Evolutionary conservation across 2,113 vertebrate genomes (phyloP).

Genomic region (Onychostruthus taczanowskii): DNA sequence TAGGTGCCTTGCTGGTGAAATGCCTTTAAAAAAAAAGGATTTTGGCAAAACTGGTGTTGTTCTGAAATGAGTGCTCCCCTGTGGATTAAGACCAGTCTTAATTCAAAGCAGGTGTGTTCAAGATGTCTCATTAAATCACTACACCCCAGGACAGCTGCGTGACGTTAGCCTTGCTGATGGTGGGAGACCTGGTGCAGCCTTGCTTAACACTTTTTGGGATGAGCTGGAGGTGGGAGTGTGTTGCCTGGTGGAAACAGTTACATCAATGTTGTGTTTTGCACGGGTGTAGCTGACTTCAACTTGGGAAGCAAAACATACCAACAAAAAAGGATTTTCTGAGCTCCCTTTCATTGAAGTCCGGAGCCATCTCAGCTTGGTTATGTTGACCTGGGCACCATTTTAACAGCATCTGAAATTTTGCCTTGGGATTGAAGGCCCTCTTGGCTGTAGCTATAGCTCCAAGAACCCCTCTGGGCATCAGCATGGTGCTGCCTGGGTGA

Average conservation of each 20-base stretch:
- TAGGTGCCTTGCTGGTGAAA: not conserved
- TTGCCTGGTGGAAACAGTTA: not conserved
- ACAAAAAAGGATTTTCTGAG: not conserved
- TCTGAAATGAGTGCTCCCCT: not conserved
- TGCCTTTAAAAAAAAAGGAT: not conserved
- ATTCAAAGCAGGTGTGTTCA: not conserved
- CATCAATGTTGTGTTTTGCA: accelerated
- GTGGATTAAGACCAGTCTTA: not conserved
- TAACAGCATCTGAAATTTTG: not conserved
- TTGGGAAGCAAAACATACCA: not conserved
- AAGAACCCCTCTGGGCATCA: not conserved
- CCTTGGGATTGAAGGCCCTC: not conserved
- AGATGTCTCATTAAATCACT: accelerated
- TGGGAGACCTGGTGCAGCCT: not conserved
- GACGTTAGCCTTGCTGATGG: not conserved
- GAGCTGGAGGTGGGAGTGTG: not conserved
- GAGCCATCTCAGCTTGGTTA: not conserved
- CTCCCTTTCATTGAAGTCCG: not conserved
- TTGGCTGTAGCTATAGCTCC: not conserved
- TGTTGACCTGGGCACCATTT: not conserved
- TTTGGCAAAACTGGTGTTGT: not conserved
- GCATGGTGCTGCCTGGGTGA: accelerated
- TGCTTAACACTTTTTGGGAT: not conserved
- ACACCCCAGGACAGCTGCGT: not conserved
- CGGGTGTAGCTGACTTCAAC: not conserved